phyloP scores from a whole-genome alignment of 1,140 invertebrate species.

The Vanessa atalanta region DNA sequence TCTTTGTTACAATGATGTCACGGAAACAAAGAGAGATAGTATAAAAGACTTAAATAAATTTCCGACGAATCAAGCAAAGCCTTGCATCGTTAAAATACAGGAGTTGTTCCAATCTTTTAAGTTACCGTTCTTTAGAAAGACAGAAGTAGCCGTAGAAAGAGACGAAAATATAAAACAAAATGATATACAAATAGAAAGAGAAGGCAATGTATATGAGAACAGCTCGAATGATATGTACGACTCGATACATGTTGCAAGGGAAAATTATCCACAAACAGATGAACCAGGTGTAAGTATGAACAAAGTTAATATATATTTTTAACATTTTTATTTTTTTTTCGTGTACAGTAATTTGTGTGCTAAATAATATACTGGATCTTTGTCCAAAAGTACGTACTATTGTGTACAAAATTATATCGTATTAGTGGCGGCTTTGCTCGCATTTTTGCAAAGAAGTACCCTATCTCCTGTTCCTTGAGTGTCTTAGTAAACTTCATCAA shows the following conservation, averaged over 20 bases:
- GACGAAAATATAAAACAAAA: conserved; percentile 1
- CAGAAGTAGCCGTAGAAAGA: conserved; percentile 42
- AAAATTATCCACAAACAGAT: not conserved
- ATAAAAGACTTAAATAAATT: conserved; percentile 11
- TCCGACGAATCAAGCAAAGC: conserved; percentile 43
- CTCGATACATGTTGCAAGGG: conserved; percentile 55
- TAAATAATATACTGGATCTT: too few relatives aligned
- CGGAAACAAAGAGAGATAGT: conserved; percentile 38
- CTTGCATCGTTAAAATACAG: conserved; percentile 68
- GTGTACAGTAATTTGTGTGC: too few relatives aligned
- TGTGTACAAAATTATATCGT: too few relatives aligned
- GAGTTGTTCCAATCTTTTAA: conserved; percentile 68
- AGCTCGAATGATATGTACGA: conserved; percentile 62
- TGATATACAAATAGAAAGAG: conserved; percentile 35
- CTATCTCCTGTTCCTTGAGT: too few relatives aligned
- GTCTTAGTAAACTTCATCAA: too few relatives aligned
- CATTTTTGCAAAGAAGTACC: too few relatives aligned
- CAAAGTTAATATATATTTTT: not conserved
- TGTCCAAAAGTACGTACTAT: too few relatives aligned
- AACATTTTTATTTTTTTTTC: too few relatives aligned
- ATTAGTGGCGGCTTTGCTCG: too few relatives aligned
- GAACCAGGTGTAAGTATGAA: not conserved
- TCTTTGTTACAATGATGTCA: conserved; percentile 63
- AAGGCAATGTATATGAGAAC: conserved; percentile 64
- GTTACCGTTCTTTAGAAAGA: conserved; percentile 65